Base-by-base conservation (phyloP, 2,797 vertebrate species). In the Mallotus villosus region DNA sequence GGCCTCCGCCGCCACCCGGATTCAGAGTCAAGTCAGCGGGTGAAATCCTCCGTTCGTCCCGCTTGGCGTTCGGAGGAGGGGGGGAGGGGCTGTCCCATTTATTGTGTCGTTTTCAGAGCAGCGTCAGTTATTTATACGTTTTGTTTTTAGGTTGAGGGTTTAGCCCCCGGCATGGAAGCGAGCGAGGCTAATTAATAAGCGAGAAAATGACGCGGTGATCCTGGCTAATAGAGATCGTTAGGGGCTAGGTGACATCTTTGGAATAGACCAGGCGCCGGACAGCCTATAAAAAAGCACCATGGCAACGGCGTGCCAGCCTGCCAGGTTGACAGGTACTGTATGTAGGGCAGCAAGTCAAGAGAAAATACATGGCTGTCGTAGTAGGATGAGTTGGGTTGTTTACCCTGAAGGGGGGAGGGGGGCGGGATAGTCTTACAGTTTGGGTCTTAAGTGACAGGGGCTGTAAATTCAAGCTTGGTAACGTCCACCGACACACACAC, bases 381-480 rank as follows among this genome's bases (percentile, higher is more conserved):
- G 46, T 73, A 61, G 46, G 2, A 46, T 41, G 19, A 24, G 68
- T 57, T 1, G 4, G 37, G 72, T 82, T 88, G 88, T 90, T 92
- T 90, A 82, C 73, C 34, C 73, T 82, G 76, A 74, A 62, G 58
- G 29, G 1, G 8, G 27, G 27, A 27, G 27, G 27, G 27, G 41
- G 5, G 32, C 8, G 68, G 80, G 75, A 73, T 81, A 24, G 9
- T 2, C 17, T 87, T 82, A 80, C 75, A 77, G n/a, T 71, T 49
- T 65, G 73, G 76, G 70, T 71, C 70, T 73, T 63, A 77, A 67
- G 65, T 86, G 78, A 82, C 71, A 64, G 64, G 71, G 57, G 72
- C 73, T 75, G 6, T 74, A 71, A 82, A 76, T 72, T 78, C 32
- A 34, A 27, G 62, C 37, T n/a, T 41, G 29, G 77, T 29, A 71